Conservation (phyloP, 2,113 vertebrate genomes). For the Glaucomys volans region DNA sequence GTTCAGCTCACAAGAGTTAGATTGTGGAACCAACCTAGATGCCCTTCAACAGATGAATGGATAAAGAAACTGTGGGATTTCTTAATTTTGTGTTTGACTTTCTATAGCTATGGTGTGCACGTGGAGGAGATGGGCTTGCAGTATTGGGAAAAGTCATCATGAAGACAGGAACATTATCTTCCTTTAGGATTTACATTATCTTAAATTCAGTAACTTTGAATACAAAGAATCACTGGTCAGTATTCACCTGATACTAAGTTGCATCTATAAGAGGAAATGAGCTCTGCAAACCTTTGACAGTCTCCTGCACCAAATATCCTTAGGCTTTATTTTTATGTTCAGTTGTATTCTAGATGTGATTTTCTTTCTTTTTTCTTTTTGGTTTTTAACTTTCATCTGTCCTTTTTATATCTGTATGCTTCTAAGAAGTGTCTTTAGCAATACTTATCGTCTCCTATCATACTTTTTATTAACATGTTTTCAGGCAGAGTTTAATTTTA, state of each 20-base stretch:
- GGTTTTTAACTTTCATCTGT: not conserved
- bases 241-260: too few relatives aligned
- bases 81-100: not conserved
- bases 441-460: not conserved
- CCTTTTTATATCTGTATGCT: not conserved
- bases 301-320: not conserved
- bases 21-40: too few relatives aligned
- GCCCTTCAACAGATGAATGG: too few relatives aligned
- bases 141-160: not conserved
- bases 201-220: not conserved
- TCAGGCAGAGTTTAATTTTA: slow-evolving; percentile 54
- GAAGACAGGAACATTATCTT: not conserved
- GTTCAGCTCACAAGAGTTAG: too few relatives aligned
- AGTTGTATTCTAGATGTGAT: not conserved
- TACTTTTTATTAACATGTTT: slow-evolving; percentile 33
- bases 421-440: not conserved
- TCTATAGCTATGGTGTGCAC: not conserved
- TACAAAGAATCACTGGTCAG: not conserved
- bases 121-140: not conserved
- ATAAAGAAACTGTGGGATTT: too few relatives aligned
- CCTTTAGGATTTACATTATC: not conserved
- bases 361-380: not conserved
- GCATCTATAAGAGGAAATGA: not conserved
- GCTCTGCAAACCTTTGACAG: not conserved
- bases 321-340: not conserved